A percentile compares a stretch with the other conserved stretches of the same genome.
phyloP scores from a whole-genome alignment of 1,140 invertebrate species.

The Drosophila nannoptera region DNA sequence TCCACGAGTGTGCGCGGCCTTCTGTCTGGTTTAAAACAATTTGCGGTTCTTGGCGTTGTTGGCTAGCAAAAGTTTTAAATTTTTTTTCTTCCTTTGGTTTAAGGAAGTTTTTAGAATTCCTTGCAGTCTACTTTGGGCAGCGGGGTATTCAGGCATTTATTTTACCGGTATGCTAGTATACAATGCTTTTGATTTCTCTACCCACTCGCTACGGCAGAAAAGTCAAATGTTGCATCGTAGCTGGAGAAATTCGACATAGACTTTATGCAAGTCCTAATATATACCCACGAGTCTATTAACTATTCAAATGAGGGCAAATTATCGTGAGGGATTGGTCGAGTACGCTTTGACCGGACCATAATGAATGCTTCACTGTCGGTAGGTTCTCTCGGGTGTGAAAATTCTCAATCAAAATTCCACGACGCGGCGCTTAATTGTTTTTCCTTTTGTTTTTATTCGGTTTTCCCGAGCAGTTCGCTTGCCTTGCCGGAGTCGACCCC shows the following conservation, averaged over 20 bases:
- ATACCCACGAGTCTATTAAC: neutral
- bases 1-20: constrained; percentile 33
- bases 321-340: constrained; percentile 5
- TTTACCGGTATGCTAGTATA: neutral
- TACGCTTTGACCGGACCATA: neutral
- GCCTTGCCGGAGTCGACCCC: neutral
- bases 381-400: constrained; percentile 24
- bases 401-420: constrained; percentile 72
- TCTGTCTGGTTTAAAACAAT: constrained; percentile 61
- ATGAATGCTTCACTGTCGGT: neutral
- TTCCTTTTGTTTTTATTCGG: constrained; percentile 41
- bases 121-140: constrained; percentile 9
- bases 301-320: constrained; percentile 18
- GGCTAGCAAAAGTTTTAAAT: constrained; percentile 31
- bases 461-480: constrained; percentile 3
- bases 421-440: constrained; percentile 65
- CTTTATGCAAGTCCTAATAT: neutral
- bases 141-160: neutral
- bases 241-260: neutral
- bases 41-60: constrained; percentile 42
- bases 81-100: constrained; percentile 6
- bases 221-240: constrained; percentile 12
- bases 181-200: neutral
- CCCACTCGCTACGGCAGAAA: neutral
- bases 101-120: constrained; percentile 44